Percentiles rank a stretch among this genome's conserved stretches.
Conservation (phyloP, 2,113 vertebrate genomes). For the Ammodytes dubius region DNA sequence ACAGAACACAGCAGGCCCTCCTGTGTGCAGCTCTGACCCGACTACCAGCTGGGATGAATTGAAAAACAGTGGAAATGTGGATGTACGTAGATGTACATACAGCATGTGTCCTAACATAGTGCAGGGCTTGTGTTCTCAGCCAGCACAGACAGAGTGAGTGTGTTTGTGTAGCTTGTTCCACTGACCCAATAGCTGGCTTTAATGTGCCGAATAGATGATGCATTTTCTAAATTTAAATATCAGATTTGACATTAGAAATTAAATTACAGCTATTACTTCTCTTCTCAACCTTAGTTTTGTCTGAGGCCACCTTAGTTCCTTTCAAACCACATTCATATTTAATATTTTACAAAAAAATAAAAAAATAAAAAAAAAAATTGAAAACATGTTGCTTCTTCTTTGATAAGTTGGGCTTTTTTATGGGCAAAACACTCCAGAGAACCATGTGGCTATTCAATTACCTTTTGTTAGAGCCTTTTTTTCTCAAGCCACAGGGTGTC, state of each 20-base stretch:
- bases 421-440: slow-evolving; percentile 8
- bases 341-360: not conserved
- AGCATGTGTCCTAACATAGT: slow-evolving; percentile 6
- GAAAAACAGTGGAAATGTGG: not conserved
- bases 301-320: not conserved
- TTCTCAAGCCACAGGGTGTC: slow-evolving; percentile 47
- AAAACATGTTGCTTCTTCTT: slow-evolving; percentile 8
- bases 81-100: slow-evolving; percentile 3
- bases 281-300: not conserved
- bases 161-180: not conserved
- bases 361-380: not conserved
- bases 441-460: slow-evolving; percentile 32
- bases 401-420: slow-evolving; percentile 4
- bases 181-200: not conserved
- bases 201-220: slow-evolving; percentile 16
- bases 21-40: slow-evolving; percentile 11
- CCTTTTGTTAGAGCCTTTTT: slow-evolving; percentile 25
- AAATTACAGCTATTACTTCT: not conserved
- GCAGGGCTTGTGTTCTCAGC: slow-evolving; percentile 32
- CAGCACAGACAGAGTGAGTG: slow-evolving; percentile 8
- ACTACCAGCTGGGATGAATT: slow-evolving; percentile 45
- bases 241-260: not conserved
- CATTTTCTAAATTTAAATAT: slow-evolving; percentile 14
- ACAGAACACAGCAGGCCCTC: slow-evolving; percentile 2
- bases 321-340: not conserved